Conservation (phyloP, 1,140 invertebrate genomes). For the Pseudomyrmex dendroicus region DNA sequence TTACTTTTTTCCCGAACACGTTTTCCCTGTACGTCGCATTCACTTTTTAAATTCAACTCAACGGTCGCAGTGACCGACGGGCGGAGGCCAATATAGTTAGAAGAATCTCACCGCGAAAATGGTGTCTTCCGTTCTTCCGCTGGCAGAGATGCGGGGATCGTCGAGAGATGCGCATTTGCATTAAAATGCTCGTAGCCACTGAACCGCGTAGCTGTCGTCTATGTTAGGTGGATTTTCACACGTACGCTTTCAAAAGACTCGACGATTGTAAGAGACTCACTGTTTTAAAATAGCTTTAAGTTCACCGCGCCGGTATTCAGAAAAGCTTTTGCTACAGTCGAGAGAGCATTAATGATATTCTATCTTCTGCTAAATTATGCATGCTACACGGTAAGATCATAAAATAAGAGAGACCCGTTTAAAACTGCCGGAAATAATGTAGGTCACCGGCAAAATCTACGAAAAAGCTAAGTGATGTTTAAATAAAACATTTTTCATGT, state of each 20-base stretch:
- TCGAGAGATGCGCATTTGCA: slow-evolving; percentile 67
- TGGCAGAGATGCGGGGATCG: slow-evolving; percentile 27
- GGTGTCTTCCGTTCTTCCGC: slow-evolving; percentile 60
- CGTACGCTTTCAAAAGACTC: slow-evolving; percentile 1
- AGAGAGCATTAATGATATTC: slow-evolving; percentile 34
- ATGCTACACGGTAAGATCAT: slow-evolving; percentile 8
- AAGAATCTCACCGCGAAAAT: slow-evolving; percentile 65
- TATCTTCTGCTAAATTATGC: slow-evolving; percentile 38
- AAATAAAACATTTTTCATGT: slow-evolving; percentile 7
- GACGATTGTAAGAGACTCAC: slow-evolving; percentile 41
- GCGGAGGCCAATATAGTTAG: neutral
- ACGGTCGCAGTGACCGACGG: neutral
- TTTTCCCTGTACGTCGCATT: neutral
- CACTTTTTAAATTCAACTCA: slow-evolving; percentile 1
- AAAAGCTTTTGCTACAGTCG: neutral
- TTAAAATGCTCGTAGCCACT: slow-evolving; percentile 65
- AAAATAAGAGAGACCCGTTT: slow-evolving; percentile 1
- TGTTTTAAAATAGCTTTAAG: slow-evolving; percentile 50
- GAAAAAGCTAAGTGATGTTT: neutral
- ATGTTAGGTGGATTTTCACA: slow-evolving; percentile 39
- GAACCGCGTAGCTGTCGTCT: slow-evolving; percentile 52
- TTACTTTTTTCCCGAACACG: neutral
- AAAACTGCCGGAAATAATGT: slow-evolving; percentile 9
- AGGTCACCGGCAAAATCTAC: neutral
- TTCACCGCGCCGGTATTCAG: slow-evolving; percentile 6